A percentile compares a stretch with the other conserved stretches of the same genome.
These are phyloP conservation scores for Apistogramma diplotaenia DNA, from an alignment of 2,113 vertebrate genomes.

Conservation along the genomic window DNA sequence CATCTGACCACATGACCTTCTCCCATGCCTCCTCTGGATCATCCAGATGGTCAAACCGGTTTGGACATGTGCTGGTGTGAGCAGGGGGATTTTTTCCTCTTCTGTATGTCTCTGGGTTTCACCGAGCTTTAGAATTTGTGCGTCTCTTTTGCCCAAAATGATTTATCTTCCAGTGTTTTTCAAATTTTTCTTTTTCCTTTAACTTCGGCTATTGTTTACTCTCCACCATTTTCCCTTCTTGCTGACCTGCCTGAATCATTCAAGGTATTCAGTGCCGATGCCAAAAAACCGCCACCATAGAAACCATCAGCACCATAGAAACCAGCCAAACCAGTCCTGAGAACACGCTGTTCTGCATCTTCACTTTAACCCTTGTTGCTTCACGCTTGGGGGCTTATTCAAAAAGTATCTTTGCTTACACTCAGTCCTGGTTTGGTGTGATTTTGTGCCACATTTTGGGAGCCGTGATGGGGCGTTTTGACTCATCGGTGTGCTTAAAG, in stretches of 20 bases:
- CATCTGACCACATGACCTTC: no score
- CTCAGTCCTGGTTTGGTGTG: accelerated
- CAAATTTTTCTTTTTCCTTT: background rate
- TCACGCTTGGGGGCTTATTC: background rate
- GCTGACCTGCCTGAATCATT: conserved; percentile 12
- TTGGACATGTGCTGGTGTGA: no score
- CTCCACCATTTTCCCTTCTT: background rate
- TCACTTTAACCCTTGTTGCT: background rate
- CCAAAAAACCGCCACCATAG: conserved; percentile 21
- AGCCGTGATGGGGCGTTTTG: conserved; percentile 46
- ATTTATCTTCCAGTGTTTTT: background rate
- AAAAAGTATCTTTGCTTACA: background rate
- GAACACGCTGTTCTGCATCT: conserved; percentile 13
- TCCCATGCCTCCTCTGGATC: no score
- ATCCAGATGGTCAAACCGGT: no score
- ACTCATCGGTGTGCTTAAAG: background rate
- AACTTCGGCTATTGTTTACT: background rate
- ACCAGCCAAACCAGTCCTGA: conserved; percentile 50
- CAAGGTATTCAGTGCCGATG: conserved; percentile 2
- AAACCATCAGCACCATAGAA: conserved; percentile 50
- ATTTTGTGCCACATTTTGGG: background rate
- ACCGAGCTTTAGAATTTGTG: accelerated
- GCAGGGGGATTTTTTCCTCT: no score
- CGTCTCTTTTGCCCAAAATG: background rate
- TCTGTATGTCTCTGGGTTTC: no score